Evolutionary conservation across 2,113 vertebrate genomes (phyloP), one percentile per base, ranked within the genome.

Genomic region (Albula goreensis): DNA sequence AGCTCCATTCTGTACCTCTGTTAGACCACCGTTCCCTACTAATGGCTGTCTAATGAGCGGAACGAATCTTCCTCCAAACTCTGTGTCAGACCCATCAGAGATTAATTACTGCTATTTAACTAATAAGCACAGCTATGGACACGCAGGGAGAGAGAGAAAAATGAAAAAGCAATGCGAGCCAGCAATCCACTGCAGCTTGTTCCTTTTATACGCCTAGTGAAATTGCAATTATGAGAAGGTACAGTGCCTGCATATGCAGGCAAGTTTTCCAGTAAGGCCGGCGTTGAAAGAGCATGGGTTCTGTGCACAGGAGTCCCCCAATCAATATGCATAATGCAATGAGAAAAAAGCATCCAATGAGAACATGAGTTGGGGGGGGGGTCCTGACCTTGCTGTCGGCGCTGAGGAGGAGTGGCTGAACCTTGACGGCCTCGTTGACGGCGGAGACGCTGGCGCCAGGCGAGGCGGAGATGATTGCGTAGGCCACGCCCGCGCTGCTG

Each of bases 381-480:
- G 57, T 56, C 85, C 91, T 87, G 89, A 97, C 97, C 96, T 97
- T 96, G 93, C 92, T 97, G 91, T 97, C 97, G 0, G 97, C 89
- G 5, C 96, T 97, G 93, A 97, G 95, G 92, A 97, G 94, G 50
- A 97, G 95, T 0, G 96, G 97, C 84, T 96, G 96, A 78, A 98
- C 98, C 90, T 97, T 97, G 86, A 99, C 93, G 81, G 95, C 91
- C 84, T 99, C 97, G 6, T 91, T 96, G 93, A 95, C 95, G 85
- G 95, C 90, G 0, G 97, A 95, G 48, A 94, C 94, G 80, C 94
- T 51, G 17, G 94, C 91, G 89, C 94, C 92, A 80, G 97, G 95
- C 5, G 97, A 95, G 15, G 97, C 94, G 88, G 98, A 97, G 91
- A 99, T 97, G 94, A 99, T 97, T 94, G 98, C 98, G 8, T 97